Base-by-base conservation (phyloP, 2,797 vertebrate species). In the Pyrocephalus nanus region DNA sequence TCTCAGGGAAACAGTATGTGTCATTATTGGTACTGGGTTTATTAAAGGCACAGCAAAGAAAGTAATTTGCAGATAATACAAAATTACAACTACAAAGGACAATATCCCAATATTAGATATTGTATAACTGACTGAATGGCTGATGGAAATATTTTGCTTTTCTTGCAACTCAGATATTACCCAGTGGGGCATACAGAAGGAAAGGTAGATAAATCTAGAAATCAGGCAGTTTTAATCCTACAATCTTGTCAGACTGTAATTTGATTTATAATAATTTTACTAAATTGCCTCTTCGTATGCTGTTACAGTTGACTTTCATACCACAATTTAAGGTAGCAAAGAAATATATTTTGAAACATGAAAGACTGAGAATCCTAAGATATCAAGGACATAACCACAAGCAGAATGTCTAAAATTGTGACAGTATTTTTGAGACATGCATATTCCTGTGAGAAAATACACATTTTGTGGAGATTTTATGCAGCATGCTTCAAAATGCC, bases 1-100 rank as follows among this genome's bases (percentile, higher is more conserved):
- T 81, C 72, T 95, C 74, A 60, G 43, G 65, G 80, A 96, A 96
- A 87, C 42, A 72, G 48, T 58, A 86, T 86, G 57, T 91, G 87
- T 91, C 89, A 72, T 72, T 91, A 89, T 74, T 83, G 40, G 42
- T 65, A 15, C 29, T 72, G 53, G 21, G 16, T 36, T 87, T 88
- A 69, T 83, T 86, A 91, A 91, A 93, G n/a, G 15, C 66, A 79
- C 26, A 84, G 55, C 27, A 93, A 91, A 91, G 48, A 73, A 85
- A 67, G 12, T 34, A 66, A 81, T 95, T 92, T 87, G 51, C 42
- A 86, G 70, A 65, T 80, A 90, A 72, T 34, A 81, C 15, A 76
- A 51, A 75, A 94, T 92, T 73, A 42, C 50, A 84, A 30, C 51
- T 84, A 90, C 65, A 70, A 66, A 81, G 57, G 40, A 70, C 48